Conservation (phyloP, 2,888 invertebrate genomes). For the Megaustenia siamemsis region DNA sequence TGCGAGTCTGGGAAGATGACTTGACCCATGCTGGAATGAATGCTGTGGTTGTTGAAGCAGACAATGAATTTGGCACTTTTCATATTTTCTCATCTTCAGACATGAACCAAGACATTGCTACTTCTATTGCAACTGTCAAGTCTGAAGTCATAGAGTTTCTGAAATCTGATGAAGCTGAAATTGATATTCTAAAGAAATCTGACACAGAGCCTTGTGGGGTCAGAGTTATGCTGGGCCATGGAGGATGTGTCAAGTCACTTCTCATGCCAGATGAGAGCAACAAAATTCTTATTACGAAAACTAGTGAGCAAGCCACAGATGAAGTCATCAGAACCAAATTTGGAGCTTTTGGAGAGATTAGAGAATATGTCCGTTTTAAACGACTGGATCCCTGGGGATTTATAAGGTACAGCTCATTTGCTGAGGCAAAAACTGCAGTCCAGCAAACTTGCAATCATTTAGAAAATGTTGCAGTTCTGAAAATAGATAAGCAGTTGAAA, state of each 20-base stretch:
- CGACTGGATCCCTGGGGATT: slow-evolving; percentile 64
- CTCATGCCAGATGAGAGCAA: slow-evolving; percentile 67
- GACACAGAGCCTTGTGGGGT: slow-evolving; percentile 56
- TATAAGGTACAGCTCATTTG: slow-evolving; percentile 59
- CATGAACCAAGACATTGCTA: neutral
- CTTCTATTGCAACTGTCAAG: slow-evolving; percentile 16
- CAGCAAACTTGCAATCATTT: slow-evolving; percentile 54
- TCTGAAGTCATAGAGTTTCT: slow-evolving; percentile 51
- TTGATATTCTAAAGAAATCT: slow-evolving; percentile 42
- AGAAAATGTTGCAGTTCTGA: slow-evolving; percentile 58
- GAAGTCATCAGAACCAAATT: slow-evolving; percentile 55
- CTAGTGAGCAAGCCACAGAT: slow-evolving; percentile 49
- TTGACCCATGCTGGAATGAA: slow-evolving; percentile 53
- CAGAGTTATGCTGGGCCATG: slow-evolving; percentile 63
- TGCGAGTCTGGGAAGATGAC: slow-evolving; percentile 60
- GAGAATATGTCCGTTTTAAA: slow-evolving; percentile 55
- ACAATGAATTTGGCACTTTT: slow-evolving; percentile 62
- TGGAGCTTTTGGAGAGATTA: slow-evolving; percentile 61
- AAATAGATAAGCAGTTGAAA: slow-evolving; percentile 37
- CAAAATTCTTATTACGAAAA: slow-evolving; percentile 59
- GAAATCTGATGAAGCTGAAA: slow-evolving; percentile 56
- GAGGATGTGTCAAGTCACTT: slow-evolving; percentile 62
- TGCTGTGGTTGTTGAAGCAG: slow-evolving; percentile 64
- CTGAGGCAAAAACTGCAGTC: slow-evolving; percentile 55
- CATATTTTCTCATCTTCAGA: slow-evolving; percentile 59